Percentiles rank a stretch among this genome's conserved stretches.
phyloP scores from a whole-genome alignment of 2,113 vertebrate species.

The Urocynchramus pylzowi region DNA sequence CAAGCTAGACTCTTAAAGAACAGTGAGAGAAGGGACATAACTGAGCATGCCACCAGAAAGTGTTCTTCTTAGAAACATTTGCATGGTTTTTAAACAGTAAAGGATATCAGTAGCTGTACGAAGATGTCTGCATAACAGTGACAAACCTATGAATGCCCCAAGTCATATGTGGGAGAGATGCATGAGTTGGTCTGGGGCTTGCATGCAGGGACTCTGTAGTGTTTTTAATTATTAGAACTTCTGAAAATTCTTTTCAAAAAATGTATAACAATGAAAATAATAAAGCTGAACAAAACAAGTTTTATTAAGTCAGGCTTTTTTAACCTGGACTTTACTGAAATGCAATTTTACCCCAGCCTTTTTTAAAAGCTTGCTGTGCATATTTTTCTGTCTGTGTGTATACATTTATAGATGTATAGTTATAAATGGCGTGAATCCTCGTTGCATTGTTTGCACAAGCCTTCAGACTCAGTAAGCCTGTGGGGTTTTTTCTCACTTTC shows the following conservation, averaged over 20 bases:
- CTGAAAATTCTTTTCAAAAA: background rate
- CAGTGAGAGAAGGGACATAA: background rate
- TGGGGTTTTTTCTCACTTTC: background rate
- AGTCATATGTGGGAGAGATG: background rate
- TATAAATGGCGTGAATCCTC: background rate
- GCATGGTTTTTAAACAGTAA: background rate
- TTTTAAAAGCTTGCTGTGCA: background rate
- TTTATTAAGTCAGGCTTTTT: background rate
- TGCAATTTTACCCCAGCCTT: background rate
- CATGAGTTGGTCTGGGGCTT: background rate
- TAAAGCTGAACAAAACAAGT: background rate
- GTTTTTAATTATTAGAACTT: background rate
- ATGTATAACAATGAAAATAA: background rate
- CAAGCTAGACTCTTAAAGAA: background rate
- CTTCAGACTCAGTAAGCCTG: background rate
- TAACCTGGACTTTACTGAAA: background rate
- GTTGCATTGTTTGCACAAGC: background rate
- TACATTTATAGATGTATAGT: background rate
- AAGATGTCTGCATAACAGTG: background rate
- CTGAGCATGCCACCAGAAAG: background rate
- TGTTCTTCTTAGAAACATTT: background rate
- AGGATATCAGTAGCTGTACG: background rate
- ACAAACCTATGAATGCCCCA: background rate
- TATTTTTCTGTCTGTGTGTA: accelerated
- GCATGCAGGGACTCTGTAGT: background rate